Base-by-base conservation (phyloP, 2,888 invertebrate species). In the Tridacna gigas region DNA sequence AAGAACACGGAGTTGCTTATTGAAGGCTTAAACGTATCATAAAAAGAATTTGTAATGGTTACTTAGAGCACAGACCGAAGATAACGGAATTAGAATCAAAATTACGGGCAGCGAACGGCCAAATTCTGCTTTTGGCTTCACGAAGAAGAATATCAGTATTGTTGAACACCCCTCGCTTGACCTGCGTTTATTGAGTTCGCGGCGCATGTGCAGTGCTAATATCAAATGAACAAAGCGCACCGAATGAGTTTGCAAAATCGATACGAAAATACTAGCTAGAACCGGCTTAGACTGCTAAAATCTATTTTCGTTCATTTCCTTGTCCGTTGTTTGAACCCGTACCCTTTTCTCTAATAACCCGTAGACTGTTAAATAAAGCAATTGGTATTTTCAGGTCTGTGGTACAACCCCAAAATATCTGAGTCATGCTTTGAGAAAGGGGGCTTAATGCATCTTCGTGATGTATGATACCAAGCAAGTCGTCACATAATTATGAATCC, bases 181-280 rank as follows among this genome's bases (percentile, higher is more conserved):
- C 45, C 47, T n/a, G 20, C n/a, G 47, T 48, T 69, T 3, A 9
- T 7, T 18, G 13, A 25, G 71, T 48, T 51, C 71, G 18, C 51
- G 22, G 71, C 71, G 71, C 71, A 71, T 71, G 71, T 25, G 71
- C 71, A 71, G 51, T 15, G 26, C 11, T 25, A n/a, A 47, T 71
- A 18, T 51, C 45, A n/a, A 45, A 45, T 69, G 47, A 69, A 69
- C 47, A 71, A 71, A 26, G 47, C 48, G 51, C 67, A 37, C 28
- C 37, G 67, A n/a, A n/a, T 37, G n/a, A 37, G 45, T 3, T 9
- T 56, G 2, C 11, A 20, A 56, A 56, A 67, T 67, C 67, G 67
- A 67, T 67, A 67, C 28, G 65, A 69, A 69, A 51, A 71, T 71
- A 71, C 80, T 76, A 63, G 80, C 76, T 71, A 71, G 71, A 80